Base-by-base conservation (phyloP, 2,797 vertebrate genomes). In the Hypotaenidia okinawae region DNA sequence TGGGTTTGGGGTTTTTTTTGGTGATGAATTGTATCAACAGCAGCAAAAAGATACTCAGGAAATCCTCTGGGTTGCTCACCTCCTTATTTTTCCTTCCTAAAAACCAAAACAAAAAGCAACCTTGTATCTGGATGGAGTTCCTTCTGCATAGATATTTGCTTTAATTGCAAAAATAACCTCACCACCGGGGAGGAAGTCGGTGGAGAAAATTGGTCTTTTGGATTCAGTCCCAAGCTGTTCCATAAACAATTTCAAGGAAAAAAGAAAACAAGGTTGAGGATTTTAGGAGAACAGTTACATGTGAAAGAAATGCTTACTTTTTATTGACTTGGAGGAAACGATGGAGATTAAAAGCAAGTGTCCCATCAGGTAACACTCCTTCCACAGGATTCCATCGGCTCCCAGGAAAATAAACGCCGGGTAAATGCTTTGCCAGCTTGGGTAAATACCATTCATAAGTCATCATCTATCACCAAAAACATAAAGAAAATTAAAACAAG, bases 361-460 rank as follows among this genome's bases (percentile, higher is more conserved):
- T 98, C 96, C 98, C 98, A 84, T 97, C 96, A 3, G 97, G 94
- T 89, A 97, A 95, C 62, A 91, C 51, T 90, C 96, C 97, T 96
- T 97, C 97, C 88, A 98, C 96, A 17, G 99, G 98, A 96, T 99
- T 99, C 99, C 99, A 99, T 47, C 96, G 97, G 92, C 61, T 94
- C 45, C 99, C 99, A 6, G 99, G 99, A 96, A 99, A 99, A 95
- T 88, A 92, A 78, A 99, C 98, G 2, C 98, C 98, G 43, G 98
- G 98, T 96, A 99, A 98, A 96, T 99, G 99, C 72, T 97, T 98
- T 10, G 98, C 98, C 94, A 99, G 97, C 97, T 99, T 99, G 89
- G 98, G 98, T 96, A 99, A 98, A 94, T 99, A 99, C 99, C 99
- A 99, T 22, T 97, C 81, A 4, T 99, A 99, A 62, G 99, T 99